phyloP scores from a whole-genome alignment of 2,797 vertebrate genomes.

The Danio jaintianensis region DNA sequence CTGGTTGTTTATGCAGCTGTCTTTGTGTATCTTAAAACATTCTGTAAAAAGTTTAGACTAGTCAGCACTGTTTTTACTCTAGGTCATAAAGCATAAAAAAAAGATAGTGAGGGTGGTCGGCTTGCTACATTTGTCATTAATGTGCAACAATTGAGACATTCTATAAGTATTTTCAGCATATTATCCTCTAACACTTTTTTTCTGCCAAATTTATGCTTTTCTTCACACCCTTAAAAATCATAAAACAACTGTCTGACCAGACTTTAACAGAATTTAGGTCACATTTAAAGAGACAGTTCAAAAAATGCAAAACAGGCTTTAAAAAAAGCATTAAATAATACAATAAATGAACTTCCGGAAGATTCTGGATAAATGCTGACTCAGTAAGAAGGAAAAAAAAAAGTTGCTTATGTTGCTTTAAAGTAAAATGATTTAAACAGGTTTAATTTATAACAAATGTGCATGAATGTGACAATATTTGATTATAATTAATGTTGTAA shows the following conservation, averaged over 20 bases:
- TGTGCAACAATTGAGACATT: not conserved
- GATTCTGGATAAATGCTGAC: no score
- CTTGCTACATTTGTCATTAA: conserved; percentile 12
- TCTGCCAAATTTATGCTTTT: not conserved
- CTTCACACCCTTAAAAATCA: conserved; percentile 12
- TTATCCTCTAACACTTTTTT: not conserved
- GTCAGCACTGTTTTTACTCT: conserved; percentile 16
- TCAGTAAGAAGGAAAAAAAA: no score
- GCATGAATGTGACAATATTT: no score
- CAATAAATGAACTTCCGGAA: no score
- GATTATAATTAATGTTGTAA: no score
- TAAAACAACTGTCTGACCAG: conserved; percentile 1
- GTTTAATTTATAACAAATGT: no score
- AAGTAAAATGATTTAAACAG: no score
- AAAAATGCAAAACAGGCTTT: no score
- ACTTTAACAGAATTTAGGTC: not conserved
- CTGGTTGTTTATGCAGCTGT: conserved; percentile 60
- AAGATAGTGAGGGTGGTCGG: not conserved
- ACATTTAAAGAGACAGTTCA: not conserved
- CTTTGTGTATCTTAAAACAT: conserved; percentile 32
- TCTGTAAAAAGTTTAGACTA: conserved; percentile 37
- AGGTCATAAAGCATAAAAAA: conserved; percentile 15
- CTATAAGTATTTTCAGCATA: not conserved
- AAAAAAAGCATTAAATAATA: no score
- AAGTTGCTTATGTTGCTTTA: no score